Evolutionary conservation across 2,113 vertebrate species (phyloP).

Genomic region (Corydoras maculifer): DNA sequence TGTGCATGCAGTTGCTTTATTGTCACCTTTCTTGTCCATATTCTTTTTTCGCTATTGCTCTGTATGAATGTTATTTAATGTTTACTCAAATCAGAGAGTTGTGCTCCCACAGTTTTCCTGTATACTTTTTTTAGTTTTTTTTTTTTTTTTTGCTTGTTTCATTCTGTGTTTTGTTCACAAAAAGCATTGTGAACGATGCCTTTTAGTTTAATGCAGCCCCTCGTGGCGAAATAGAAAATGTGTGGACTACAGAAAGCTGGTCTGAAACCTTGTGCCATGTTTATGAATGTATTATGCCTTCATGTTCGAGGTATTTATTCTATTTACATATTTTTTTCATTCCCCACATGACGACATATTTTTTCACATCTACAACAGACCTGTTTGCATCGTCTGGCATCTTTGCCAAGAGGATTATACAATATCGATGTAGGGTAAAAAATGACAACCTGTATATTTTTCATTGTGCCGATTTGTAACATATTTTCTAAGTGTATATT

Average conservation of each 20-base stretch:
- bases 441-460: slow-evolving; percentile 82
- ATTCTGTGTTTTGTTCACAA: neutral
- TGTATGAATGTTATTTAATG: slow-evolving; percentile 41
- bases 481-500: slow-evolving; percentile 98
- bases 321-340: slow-evolving; percentile 52
- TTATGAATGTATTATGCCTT: slow-evolving; percentile 80
- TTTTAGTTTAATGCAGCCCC: neutral
- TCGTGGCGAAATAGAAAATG: slow-evolving; percentile 10
- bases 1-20: slow-evolving; percentile 39
- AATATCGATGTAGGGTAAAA: slow-evolving; percentile 77
- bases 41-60: slow-evolving; percentile 28
- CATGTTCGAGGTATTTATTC: slow-evolving; percentile 76
- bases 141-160: neutral
- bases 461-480: slow-evolving; percentile 95
- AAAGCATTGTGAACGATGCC: neutral
- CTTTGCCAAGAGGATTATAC: slow-evolving; percentile 83
- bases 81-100: slow-evolving; percentile 29
- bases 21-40: slow-evolving; percentile 22
- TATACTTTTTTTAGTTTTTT: neutral
- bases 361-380: slow-evolving; percentile 69
- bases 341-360: slow-evolving; percentile 71
- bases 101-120: slow-evolving; percentile 6
- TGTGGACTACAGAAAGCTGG: slow-evolving; percentile 6
- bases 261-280: slow-evolving; percentile 59
- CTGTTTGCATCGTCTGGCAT: slow-evolving; percentile 89